Base-by-base conservation (phyloP, 1,140 invertebrate species). In the Bombus impatiens region DNA sequence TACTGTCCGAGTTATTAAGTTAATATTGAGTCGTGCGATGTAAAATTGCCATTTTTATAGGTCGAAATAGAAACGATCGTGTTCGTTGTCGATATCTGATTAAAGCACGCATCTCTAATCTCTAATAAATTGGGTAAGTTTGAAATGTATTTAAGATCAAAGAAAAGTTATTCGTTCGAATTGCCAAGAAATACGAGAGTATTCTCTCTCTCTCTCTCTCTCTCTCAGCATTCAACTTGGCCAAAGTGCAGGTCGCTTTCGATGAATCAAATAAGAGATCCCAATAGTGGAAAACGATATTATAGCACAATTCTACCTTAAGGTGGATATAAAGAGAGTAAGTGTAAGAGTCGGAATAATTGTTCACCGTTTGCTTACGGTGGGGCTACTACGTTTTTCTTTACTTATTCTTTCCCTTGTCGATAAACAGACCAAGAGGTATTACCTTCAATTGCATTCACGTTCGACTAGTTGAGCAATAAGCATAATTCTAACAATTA, bases 201-300 rank as follows among this genome's bases (percentile, higher is more conserved):
- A 57, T 76, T 15, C 25, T 28, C 57, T 59, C 10, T 28, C 35
- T 35, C 35, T 35, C 35, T 57, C 25, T 4, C 28, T 28, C 59
- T 62, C 10, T 22, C 18, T 53, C 47, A 6, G 18, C 47, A 22
- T 53, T 53, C 18, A 22, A 18, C 47, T 53, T 22, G 47, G 18
- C 47, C 5, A 53, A 22, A 53, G n/a, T 25, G n/a, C n/a, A 44
- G 59, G 44, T 67, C 9, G 28, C 37, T 67, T 15, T 42, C 44
- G 44, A 67, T 67, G 57, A 78, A 78, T 62, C 65, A 65, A 78
- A 40, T n/a, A 78, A 40, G 35, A 53, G 32, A 65, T 42, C 9
- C 13, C 35, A n/a, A 15, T 78, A 67, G 44, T 25, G 62, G 59
- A 78, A 67, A 78, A 42, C 40, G 57, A 78, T 78, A 42, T 5